Percentiles rank a stretch among this genome's conserved stretches.
These are phyloP conservation scores for Epirrhoe alternata DNA, from an alignment of 2,888 invertebrate genomes.

Conservation along the genomic window DNA sequence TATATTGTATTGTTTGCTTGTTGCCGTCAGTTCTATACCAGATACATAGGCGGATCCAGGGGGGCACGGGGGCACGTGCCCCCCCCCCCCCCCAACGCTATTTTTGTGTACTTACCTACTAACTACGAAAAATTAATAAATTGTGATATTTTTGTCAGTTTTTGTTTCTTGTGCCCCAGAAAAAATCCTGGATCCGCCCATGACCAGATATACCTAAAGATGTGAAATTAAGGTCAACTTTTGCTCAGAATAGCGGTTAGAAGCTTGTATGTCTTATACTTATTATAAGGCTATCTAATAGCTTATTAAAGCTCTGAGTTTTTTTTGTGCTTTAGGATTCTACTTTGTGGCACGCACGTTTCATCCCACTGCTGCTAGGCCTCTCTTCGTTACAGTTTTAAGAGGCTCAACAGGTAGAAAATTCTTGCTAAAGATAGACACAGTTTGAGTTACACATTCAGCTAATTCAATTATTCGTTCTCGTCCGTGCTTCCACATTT, in stretches of 20 bases:
- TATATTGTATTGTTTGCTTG: constrained; percentile 21
- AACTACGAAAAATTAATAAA: too few relatives aligned
- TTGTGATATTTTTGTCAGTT: neutral
- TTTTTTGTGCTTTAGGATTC: too few relatives aligned
- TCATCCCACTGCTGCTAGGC: too few relatives aligned
- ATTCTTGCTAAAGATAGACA: neutral
- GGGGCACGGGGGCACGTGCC: too few relatives aligned
- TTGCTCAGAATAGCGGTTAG: neutral
- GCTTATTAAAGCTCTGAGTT: too few relatives aligned
- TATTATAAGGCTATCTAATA: too few relatives aligned
- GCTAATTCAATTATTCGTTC: neutral
- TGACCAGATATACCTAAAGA: neutral
- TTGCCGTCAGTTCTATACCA: neutral
- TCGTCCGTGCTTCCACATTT: constrained; percentile 1
- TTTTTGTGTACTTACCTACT: too few relatives aligned
- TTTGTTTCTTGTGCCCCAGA: too few relatives aligned
- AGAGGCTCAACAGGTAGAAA: neutral
- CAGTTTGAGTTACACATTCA: neutral
- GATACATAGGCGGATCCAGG: too few relatives aligned
- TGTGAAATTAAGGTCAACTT: neutral
- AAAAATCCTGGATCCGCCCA: too few relatives aligned
- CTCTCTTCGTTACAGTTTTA: neutral
- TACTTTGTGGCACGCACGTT: neutral
- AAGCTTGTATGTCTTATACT: neutral
- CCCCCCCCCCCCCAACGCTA: too few relatives aligned